Percentiles rank a stretch among this genome's conserved stretches.
phyloP scores from a whole-genome alignment of 2,113 vertebrate species.

The Tautogolabrus adspersus region DNA sequence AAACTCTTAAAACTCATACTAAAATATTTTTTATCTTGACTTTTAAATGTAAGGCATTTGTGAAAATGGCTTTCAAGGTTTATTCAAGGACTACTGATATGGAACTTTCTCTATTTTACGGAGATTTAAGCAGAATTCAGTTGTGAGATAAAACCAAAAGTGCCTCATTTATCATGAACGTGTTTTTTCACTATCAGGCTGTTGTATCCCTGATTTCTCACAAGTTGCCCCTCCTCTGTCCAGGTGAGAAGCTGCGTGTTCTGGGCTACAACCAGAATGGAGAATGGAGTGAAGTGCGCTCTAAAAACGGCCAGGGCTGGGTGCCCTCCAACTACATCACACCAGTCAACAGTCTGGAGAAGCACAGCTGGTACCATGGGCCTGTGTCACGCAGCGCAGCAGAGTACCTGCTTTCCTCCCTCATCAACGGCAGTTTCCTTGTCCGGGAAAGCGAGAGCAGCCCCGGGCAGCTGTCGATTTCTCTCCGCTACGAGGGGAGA shows the following conservation, averaged over 20 bases:
- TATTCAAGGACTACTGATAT: no score
- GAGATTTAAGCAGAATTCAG: no score
- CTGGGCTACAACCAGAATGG: constrained; percentile 99
- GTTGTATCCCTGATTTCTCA: no score
- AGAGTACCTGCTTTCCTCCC: constrained; percentile 95
- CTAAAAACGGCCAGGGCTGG: constrained; percentile 99
- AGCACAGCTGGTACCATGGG: constrained; percentile 99
- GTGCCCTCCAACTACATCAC: constrained; percentile 99
- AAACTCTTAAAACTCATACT: no score
- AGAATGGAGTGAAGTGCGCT: constrained; percentile 98
- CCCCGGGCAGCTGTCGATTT: constrained; percentile 97
- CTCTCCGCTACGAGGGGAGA: constrained; percentile 96
- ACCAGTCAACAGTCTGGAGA: constrained; percentile 98
- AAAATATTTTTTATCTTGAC: no score
- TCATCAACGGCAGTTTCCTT: constrained; percentile 98
- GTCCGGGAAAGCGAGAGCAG: constrained; percentile 99
- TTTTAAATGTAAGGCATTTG: no score
- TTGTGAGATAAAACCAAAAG: no score
- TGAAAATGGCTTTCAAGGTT: no score
- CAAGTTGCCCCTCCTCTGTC: neutral
- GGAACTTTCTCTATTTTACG: no score
- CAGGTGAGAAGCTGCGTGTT: constrained; percentile 97
- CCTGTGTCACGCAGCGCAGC: constrained; percentile 97
- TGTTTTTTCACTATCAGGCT: no score
- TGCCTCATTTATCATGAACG: no score